These are phyloP conservation scores for Lepidurus couesii DNA, from an alignment of 1,140 invertebrate species.

Conservation along the genomic window DNA sequence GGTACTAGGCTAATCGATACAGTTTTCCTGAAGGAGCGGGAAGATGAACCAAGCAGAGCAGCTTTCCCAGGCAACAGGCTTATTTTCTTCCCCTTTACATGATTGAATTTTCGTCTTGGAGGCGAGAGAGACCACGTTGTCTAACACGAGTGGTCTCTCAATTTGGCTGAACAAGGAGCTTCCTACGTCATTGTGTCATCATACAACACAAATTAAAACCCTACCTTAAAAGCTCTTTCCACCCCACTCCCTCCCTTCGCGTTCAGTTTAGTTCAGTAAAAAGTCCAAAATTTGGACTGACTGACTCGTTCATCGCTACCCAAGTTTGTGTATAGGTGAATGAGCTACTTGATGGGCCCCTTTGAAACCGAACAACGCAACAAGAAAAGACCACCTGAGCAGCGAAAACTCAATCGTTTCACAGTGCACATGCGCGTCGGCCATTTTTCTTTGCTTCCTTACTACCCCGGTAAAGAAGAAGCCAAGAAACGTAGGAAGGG, in stretches of 20 bases:
- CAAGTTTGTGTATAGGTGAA: not conserved
- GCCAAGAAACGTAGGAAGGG: too few relatives aligned
- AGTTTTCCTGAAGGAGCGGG: not conserved
- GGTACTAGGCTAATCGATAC: not conserved
- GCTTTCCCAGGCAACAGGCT: not conserved
- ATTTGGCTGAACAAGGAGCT: too few relatives aligned
- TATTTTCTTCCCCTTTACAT: not conserved
- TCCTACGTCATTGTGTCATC: too few relatives aligned
- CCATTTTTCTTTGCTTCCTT: not conserved
- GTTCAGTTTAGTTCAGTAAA: not conserved
- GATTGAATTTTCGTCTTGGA: not conserved
- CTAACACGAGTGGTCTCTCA: not conserved
- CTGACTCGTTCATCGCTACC: slow-evolving; percentile 3
- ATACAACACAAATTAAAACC: too few relatives aligned
- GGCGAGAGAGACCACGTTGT: not conserved
- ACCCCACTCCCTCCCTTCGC: not conserved
- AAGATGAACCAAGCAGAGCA: not conserved
- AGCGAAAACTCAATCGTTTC: not conserved
- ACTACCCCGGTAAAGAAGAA: too few relatives aligned
- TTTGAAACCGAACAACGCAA: not conserved
- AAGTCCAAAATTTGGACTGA: not conserved
- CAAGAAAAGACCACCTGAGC: not conserved
- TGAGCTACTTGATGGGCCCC: not conserved
- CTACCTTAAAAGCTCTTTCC: too few relatives aligned
- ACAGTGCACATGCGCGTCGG: not conserved